Evolutionary conservation across 2,888 invertebrate species (phyloP).

Genomic region (Andrena marginata): DNA sequence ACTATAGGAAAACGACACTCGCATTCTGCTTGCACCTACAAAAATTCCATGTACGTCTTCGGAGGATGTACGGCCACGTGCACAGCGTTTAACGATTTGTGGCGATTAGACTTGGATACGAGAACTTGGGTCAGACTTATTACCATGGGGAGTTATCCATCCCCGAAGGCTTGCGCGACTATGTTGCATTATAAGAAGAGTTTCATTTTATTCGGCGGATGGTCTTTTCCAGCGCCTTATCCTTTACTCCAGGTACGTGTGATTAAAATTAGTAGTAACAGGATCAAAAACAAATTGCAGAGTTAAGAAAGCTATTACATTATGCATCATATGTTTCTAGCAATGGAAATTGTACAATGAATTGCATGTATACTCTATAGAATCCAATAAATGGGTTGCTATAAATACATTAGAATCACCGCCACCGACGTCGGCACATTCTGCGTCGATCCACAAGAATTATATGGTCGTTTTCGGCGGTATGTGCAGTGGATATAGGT

Average conservation of each 20-base stretch:
- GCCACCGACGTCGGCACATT: slow-evolving; percentile 96
- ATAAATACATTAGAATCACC: slow-evolving; percentile 88
- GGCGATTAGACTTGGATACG: slow-evolving; percentile 95
- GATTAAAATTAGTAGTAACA: background rate
- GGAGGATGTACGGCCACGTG: slow-evolving; percentile 97
- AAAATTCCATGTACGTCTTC: slow-evolving; percentile 96
- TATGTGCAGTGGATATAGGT: slow-evolving; percentile 79
- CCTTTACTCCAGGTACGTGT: slow-evolving; percentile 91
- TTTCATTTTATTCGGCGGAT: slow-evolving; percentile 96
- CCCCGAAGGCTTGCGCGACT: slow-evolving; percentile 97
- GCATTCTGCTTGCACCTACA: slow-evolving; percentile 94
- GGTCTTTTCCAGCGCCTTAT: slow-evolving; percentile 96
- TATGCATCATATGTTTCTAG: slow-evolving; percentile 78
- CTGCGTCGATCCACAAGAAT: slow-evolving; percentile 93
- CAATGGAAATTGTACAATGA: slow-evolving; percentile 95
- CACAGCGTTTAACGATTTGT: slow-evolving; percentile 98
- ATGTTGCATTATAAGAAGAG: slow-evolving; percentile 95
- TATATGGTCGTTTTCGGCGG: slow-evolving; percentile 95
- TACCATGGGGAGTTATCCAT: slow-evolving; percentile 95
- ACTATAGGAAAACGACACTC: slow-evolving; percentile 97
- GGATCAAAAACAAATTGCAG: background rate
- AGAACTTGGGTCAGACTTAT: slow-evolving; percentile 94
- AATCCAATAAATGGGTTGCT: slow-evolving; percentile 92
- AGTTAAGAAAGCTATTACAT: background rate
- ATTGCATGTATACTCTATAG: slow-evolving; percentile 94